Evolutionary conservation across 2,888 invertebrate species (phyloP), one percentile per base, ranked within the genome.

Genomic region (Chrysotoxum bicinctum): DNA sequence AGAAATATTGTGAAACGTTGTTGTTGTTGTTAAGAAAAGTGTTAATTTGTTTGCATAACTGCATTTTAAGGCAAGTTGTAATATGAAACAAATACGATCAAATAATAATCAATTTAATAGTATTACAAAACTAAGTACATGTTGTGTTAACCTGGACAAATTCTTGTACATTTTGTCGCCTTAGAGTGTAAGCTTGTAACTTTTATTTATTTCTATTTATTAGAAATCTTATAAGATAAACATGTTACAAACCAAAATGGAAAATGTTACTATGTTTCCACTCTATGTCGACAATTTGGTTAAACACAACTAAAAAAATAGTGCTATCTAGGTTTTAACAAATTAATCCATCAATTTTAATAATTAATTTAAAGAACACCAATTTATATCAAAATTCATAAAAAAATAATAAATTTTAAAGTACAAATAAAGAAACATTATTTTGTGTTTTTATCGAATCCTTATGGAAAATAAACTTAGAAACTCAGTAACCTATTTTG

Each of bases 11-110:
- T 45, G n/a, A 50, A 35, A 66, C 48, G 50, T 40, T 40, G 23
- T 40, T n/a, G 26, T 26, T 26, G n/a, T n/a, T n/a, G n/a, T 3
- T 6, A 48, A 6, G 12, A n/a, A 10, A n/a, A 48, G 30, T 58
- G 32, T 64, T 52, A n/a, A 32, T 66, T 45, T 54, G 43, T 43
- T 50, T 30, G n/a, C 32, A 68, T 52, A 80, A 30, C 30, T 30
- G 16, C 30, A 23, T 40, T 23, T 70, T 54, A 68, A 77, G 23
- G 43, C 19, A 66, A 72, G 30, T 21, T 58, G 80, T 84, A 79
- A 90, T 91, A 91, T 91, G 91, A 91, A 90, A 90, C 91, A 91
- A 91, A 91, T 91, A 91, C 91, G 91, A 91, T 89, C 90, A 90
- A 90, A 91, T 91, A 91, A 91, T 90, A 91, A 91, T 91, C 91